A percentile compares a stretch with the other conserved stretches of the same genome.
Conservation (phyloP, 2,113 vertebrate species). For the Pterocles gutturalis region DNA sequence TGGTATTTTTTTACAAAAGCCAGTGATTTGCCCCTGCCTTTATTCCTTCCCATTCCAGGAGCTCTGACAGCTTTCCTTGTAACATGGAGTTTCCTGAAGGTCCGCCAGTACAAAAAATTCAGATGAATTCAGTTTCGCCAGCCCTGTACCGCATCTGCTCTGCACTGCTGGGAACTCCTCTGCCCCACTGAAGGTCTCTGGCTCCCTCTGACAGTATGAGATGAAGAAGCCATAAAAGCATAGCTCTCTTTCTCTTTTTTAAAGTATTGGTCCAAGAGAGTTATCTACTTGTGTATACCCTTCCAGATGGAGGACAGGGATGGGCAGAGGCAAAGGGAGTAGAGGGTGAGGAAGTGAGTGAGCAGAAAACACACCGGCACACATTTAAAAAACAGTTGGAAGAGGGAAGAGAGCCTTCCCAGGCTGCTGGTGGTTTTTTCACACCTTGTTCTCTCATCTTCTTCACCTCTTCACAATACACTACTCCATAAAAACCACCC, state of each 20-base stretch:
- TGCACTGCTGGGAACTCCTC: neutral
- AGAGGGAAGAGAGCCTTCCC: neutral
- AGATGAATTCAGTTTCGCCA: no score
- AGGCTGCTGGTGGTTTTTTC: neutral
- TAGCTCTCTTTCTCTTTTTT: neutral
- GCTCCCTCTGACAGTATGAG: rapidly evolving
- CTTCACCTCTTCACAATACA: neutral
- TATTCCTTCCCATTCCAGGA: neutral
- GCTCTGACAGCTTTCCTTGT: neutral
- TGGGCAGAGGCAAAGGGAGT: neutral
- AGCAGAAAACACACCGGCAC: neutral
- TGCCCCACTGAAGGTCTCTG: neutral
- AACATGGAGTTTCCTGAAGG: neutral
- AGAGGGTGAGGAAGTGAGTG: neutral
- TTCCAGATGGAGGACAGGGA: neutral
- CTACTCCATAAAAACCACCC: neutral
- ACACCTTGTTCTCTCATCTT: neutral
- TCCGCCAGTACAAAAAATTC: neutral
- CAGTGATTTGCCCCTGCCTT: neutral
- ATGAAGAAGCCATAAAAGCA: neutral
- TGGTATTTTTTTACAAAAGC: neutral
- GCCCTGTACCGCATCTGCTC: neutral
- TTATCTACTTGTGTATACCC: neutral
- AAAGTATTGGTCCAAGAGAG: neutral
- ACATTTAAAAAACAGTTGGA: neutral